Evolutionary conservation across 2,888 invertebrate genomes (phyloP).

Genomic region (Anoncus sp.): DNA sequence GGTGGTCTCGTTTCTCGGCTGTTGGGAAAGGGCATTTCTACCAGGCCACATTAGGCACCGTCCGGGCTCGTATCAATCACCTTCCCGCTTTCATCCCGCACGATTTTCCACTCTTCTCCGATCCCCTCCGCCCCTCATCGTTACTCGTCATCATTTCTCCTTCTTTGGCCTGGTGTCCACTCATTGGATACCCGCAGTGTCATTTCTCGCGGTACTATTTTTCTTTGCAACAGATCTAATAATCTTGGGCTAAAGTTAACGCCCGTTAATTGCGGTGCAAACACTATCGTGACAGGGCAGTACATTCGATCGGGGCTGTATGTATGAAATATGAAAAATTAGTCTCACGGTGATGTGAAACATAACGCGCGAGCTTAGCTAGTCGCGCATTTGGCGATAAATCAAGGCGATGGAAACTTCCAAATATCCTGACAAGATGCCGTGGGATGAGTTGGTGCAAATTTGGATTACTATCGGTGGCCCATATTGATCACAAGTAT

Average conservation of each 20-base stretch:
- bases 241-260: background rate
- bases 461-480: too few species aligned
- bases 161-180: constrained; percentile 2
- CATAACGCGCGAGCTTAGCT: too few species aligned
- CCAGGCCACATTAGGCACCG: constrained; percentile 78
- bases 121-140: constrained; percentile 1
- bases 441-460: too few species aligned
- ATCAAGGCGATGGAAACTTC: too few species aligned
- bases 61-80: constrained; percentile 81
- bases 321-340: too few species aligned
- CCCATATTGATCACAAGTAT: too few species aligned
- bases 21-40: constrained; percentile 38
- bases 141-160: constrained; percentile 43
- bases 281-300: background rate
- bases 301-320: background rate
- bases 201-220: constrained; percentile 14
- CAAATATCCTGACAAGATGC: too few species aligned
- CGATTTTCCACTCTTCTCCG: constrained; percentile 42
- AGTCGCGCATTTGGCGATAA: too few species aligned
- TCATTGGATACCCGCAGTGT: background rate
- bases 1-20: constrained; percentile 71
- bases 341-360: too few species aligned
- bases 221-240: background rate
- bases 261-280: background rate
- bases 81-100: constrained; percentile 54